A percentile compares a stretch with the other conserved stretches of the same genome.
phyloP scores from a whole-genome alignment of 2,888 invertebrate genomes.

The Drosophila neotestacea region DNA sequence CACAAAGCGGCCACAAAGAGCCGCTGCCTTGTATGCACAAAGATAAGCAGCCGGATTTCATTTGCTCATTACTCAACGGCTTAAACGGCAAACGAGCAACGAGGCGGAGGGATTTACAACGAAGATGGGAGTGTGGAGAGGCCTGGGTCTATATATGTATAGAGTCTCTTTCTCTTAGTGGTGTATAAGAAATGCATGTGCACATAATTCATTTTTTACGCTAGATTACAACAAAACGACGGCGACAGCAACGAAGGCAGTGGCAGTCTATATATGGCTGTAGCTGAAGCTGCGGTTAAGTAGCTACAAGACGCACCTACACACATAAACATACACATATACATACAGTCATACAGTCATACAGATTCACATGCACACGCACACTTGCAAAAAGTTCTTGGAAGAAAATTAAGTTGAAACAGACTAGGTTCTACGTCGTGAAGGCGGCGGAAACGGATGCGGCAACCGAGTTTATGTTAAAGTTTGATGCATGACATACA shows the following conservation, averaged over 20 bases:
- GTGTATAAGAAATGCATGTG: slow-evolving; percentile 75
- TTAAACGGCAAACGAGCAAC: slow-evolving; percentile 44
- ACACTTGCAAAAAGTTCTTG: slow-evolving; percentile 51
- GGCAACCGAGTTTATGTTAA: slow-evolving; percentile 78
- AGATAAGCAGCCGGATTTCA: slow-evolving; percentile 78
- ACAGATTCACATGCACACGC: slow-evolving; percentile 11
- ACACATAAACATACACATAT: slow-evolving; percentile 14
- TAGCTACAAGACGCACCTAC: slow-evolving; percentile 51
- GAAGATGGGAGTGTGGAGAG: not conserved
- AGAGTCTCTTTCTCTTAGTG: slow-evolving; percentile 22
- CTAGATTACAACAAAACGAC: slow-evolving; percentile 73
- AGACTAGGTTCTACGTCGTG: slow-evolving; percentile 49
- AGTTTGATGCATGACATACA: slow-evolving; percentile 74
- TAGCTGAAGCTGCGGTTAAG: slow-evolving; percentile 47
- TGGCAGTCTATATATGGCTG: slow-evolving; percentile 18
- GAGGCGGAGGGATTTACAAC: slow-evolving; percentile 6
- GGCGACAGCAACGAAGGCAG: slow-evolving; percentile 32
- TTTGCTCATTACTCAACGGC: slow-evolving; percentile 78
- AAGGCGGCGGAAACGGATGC: slow-evolving; percentile 73
- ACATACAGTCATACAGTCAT: not conserved
- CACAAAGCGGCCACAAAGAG: slow-evolving; percentile 76
- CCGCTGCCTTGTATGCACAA: slow-evolving; percentile 63
- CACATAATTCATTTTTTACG: slow-evolving; percentile 79
- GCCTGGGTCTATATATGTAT: not conserved
- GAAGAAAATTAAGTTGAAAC: slow-evolving; percentile 70